Evolutionary conservation across 2,888 invertebrate species (phyloP).

Genomic region (Himalopsyche anomala): DNA sequence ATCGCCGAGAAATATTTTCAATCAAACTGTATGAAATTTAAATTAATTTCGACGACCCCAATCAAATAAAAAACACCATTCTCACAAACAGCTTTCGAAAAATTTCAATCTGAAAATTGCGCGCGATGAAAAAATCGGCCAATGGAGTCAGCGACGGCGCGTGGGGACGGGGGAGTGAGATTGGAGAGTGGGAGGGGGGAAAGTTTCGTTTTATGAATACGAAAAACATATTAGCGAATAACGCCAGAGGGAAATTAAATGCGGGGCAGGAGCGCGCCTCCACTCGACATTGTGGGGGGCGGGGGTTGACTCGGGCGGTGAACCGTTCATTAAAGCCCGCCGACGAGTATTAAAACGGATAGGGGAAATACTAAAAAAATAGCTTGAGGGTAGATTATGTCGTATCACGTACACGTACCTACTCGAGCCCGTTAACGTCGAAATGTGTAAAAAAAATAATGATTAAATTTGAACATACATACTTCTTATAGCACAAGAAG

Average conservation of each 20-base stretch:
- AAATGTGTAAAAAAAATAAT: not conserved
- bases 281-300: slow-evolving; percentile 36
- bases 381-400: slow-evolving; percentile 18
- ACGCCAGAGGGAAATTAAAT: slow-evolving; percentile 73
- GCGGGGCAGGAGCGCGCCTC: slow-evolving; percentile 51
- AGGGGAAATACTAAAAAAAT: slow-evolving; percentile 12
- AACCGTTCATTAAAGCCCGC: slow-evolving; percentile 59
- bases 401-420: slow-evolving; percentile 26
- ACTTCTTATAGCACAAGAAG: too few species aligned
- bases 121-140: not conserved
- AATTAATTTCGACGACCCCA: slow-evolving; percentile 32
- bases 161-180: not conserved
- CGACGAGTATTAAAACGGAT: slow-evolving; percentile 56
- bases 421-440: not conserved
- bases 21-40: not conserved
- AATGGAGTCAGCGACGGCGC: not conserved
- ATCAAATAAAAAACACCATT: slow-evolving; percentile 40
- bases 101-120: slow-evolving; percentile 20
- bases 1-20: too few species aligned
- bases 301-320: slow-evolving; percentile 45
- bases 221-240: slow-evolving; percentile 71
- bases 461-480: too few species aligned
- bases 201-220: slow-evolving; percentile 56
- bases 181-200: not conserved
- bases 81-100: not conserved